These are phyloP conservation scores for Aculops lycopersici DNA, from an alignment of 1,140 invertebrate species.

Conservation along the genomic window DNA sequence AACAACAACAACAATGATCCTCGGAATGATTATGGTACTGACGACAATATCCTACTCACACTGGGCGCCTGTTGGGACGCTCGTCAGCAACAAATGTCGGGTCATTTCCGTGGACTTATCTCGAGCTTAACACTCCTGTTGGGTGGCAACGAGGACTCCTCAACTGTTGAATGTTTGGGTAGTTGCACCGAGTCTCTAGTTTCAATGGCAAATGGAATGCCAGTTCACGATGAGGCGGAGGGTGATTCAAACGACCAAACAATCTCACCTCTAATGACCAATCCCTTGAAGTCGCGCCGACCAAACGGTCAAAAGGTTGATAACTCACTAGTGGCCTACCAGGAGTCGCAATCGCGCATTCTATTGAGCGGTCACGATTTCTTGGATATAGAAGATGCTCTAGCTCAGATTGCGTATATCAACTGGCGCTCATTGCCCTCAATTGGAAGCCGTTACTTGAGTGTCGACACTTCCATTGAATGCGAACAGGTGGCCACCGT, in stretches of 20 bases:
- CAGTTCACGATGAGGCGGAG: slow-evolving; percentile 36
- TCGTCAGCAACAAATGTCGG: slow-evolving; percentile 52
- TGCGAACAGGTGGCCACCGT: slow-evolving; percentile 9
- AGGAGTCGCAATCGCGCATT: slow-evolving; percentile 48
- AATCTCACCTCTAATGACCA: too few species aligned
- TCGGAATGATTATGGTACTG: too few species aligned
- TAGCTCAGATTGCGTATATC: slow-evolving; percentile 56
- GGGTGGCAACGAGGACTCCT: slow-evolving; percentile 37
- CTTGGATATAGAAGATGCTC: slow-evolving; percentile 49
- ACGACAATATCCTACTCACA: slow-evolving; percentile 68
- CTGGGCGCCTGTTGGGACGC: slow-evolving; percentile 95
- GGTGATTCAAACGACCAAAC: slow-evolving; percentile 23
- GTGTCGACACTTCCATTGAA: slow-evolving; percentile 21
- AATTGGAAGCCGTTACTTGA: slow-evolving; percentile 54
- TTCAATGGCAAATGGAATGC: too few species aligned
- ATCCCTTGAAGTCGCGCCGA: too few species aligned
- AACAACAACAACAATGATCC: too few species aligned
- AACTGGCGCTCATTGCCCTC: slow-evolving; percentile 66
- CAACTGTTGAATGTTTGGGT: slow-evolving; percentile 46
- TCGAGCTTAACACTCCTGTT: slow-evolving; percentile 51
- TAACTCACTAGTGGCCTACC: slow-evolving; percentile 9
- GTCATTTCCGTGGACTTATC: slow-evolving; percentile 52
- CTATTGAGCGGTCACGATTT: slow-evolving; percentile 60
- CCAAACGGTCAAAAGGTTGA: too few species aligned
- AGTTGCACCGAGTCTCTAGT: slow-evolving; percentile 50